Percentiles rank a stretch among this genome's conserved stretches.
phyloP scores from a whole-genome alignment of 2,113 vertebrate species.

The Dasyornis broadbenti region DNA sequence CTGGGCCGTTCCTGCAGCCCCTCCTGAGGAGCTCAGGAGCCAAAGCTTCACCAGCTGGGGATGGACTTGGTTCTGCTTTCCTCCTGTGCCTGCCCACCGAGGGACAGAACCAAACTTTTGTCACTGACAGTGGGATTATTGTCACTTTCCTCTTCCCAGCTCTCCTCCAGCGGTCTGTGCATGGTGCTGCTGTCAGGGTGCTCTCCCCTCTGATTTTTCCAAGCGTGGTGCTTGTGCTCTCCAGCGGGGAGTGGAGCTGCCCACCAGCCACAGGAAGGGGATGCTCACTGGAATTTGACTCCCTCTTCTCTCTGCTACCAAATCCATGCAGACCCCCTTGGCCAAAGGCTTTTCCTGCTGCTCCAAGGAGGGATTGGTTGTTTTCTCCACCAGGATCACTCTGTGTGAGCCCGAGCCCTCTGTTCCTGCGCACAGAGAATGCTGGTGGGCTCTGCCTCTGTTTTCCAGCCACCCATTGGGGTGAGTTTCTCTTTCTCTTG shows the following conservation, averaged over 20 bases:
- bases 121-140: background rate
- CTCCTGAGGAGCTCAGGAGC: background rate
- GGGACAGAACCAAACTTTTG: background rate
- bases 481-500: background rate
- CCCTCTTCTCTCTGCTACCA: background rate
- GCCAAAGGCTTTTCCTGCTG: background rate
- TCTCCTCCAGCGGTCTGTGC: background rate
- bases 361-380: background rate
- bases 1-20: background rate
- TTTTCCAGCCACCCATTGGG: background rate
- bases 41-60: accelerated
- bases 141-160: background rate
- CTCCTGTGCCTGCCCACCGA: background rate
- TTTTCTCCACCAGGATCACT: background rate
- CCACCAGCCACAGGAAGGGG: background rate
- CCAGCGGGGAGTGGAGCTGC: background rate
- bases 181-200: background rate
- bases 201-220: background rate
- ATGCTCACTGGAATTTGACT: background rate
- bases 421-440: background rate
- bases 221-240: background rate
- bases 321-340: background rate
- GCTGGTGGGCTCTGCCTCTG: background rate
- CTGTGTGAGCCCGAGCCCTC: background rate
- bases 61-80: background rate